phyloP scores from a whole-genome alignment of 2,888 invertebrate species.

The Mantis religiosa region DNA sequence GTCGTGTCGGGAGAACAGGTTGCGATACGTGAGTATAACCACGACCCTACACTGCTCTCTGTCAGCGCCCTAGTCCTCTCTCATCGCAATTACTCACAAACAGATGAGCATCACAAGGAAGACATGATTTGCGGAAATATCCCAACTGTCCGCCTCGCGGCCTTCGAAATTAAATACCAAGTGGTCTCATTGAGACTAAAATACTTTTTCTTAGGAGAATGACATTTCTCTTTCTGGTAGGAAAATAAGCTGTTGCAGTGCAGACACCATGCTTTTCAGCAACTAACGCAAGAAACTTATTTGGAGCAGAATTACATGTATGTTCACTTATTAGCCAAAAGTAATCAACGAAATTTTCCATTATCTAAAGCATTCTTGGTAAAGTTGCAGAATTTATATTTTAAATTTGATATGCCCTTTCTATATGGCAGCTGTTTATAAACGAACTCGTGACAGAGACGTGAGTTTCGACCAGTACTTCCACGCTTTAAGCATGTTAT shows the following conservation, averaged over 20 bases:
- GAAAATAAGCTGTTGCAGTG: background rate
- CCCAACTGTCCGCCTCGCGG: background rate
- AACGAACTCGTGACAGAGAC: no score
- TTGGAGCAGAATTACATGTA: no score
- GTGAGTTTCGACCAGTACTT: no score
- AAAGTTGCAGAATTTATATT: no score
- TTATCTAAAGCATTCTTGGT: no score
- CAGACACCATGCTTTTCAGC: no score
- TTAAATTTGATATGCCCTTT: no score
- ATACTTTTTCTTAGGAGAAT: background rate
- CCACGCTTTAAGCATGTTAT: no score
- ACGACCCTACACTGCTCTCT: background rate
- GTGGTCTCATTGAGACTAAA: background rate
- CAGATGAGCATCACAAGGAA: background rate
- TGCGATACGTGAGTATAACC: background rate
- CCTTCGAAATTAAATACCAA: background rate
- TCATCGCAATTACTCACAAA: background rate
- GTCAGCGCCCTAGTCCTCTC: background rate
- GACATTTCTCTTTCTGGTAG: background rate
- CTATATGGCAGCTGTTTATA: no score
- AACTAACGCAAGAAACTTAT: no score
- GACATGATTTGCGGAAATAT: background rate
- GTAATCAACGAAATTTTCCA: no score
- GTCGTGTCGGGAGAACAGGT: background rate
- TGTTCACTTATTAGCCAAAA: no score